Evolutionary conservation across 2,888 invertebrate genomes (phyloP).

Genomic region (Crioceris asparagi): DNA sequence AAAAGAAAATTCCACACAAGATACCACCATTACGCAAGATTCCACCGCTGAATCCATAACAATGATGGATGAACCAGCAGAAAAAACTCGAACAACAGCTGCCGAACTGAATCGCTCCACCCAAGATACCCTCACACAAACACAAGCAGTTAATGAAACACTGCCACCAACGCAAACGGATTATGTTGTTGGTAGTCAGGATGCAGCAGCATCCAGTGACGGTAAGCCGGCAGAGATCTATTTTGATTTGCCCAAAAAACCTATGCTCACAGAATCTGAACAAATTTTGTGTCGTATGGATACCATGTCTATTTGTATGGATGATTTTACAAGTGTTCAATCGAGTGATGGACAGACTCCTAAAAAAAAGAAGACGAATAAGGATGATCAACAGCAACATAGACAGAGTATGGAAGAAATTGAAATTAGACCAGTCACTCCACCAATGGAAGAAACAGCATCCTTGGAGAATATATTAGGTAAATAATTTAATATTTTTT

Average conservation of each 20-base stretch:
- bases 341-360: no score
- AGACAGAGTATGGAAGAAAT: not conserved
- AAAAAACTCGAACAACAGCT: no score
- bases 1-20: slow-evolving; percentile 7
- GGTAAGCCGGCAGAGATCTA: slow-evolving; percentile 1
- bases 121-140: slow-evolving; percentile 16
- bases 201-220: not conserved
- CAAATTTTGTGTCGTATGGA: slow-evolving; percentile 27
- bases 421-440: not conserved
- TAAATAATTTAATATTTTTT: no score
- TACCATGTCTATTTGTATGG: slow-evolving; percentile 22
- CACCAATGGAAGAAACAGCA: not conserved
- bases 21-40: slow-evolving; percentile 5
- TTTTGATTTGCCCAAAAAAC: slow-evolving; percentile 21
- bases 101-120: no score
- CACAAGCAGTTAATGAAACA: slow-evolving; percentile 1
- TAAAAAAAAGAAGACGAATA: not conserved
- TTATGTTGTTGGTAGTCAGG: not conserved
- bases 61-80: no score
- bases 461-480: not conserved
- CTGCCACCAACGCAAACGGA: not conserved
- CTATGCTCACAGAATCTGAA: slow-evolving; percentile 23
- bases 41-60: no score
- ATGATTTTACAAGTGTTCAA: no score
- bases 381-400: not conserved